Base-by-base conservation (phyloP, 2,888 invertebrate species). In the Leucophenga montana region DNA sequence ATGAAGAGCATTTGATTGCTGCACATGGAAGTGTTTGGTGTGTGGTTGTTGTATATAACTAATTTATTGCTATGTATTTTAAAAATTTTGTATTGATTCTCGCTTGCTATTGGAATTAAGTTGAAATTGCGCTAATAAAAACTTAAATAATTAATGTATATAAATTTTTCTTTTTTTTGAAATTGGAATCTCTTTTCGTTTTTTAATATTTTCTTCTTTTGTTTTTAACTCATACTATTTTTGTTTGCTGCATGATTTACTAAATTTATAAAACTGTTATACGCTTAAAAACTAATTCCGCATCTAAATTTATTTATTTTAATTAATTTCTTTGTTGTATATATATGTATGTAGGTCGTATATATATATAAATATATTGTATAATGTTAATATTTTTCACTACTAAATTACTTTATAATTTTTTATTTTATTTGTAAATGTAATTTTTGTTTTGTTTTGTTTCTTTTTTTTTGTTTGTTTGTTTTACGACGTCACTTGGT, bases 381-480 rank as follows among this genome's bases (percentile, higher is more conserved):
- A 27, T 22, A 27, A 16, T 16, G 53, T 53, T 14, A n/a, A 61
- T 61, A 61, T 61, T 64, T 46, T 64, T 22, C 62, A 64, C 62
- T 64, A 64, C 62, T 64, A 46, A 46, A 64, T 46, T 48, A 46
- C 13, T 64, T 62, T 46, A 62, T 62, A 62, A 59, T 33, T 39
- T 39, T 33, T 33, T 33, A 33, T 5, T 33, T 39, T 54, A 56
- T 31, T 27, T 27, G 2, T 27, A 27, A 27, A 27, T 27, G 2
- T 27, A 27, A 27, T 27, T 27, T 4, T 27, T 27, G 2, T 27
- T 4, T 59, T 8, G 33, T 14, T 59, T 33, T n/a, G 2, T 27
- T 27, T 27, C 27, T 59, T 8, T 59, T 14, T 59, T 33, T n/a
- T n/a, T n/a, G 31, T 14, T 31, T 59, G 3, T 59, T 14, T 59